These are phyloP conservation scores for Tribolium freemani DNA, from an alignment of 2,888 invertebrate species.

Conservation along the genomic window DNA sequence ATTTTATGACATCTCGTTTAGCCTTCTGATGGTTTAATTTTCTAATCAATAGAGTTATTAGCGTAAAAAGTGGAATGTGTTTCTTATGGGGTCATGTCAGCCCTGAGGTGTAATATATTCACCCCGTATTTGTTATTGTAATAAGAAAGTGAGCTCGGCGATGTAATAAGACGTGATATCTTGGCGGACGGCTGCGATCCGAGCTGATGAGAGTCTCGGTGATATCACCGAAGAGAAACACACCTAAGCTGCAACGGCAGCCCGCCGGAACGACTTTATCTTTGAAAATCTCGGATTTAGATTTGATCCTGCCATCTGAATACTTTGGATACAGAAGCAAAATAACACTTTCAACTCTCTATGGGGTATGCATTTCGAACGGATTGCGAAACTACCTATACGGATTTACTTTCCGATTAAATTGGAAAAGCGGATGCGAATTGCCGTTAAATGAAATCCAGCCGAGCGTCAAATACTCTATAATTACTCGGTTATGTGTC, in stretches of 20 bases:
- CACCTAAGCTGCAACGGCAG: slow-evolving; percentile 48
- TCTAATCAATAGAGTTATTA: slow-evolving; percentile 27
- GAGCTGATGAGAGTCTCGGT: slow-evolving; percentile 47
- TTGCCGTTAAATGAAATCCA: slow-evolving; percentile 16
- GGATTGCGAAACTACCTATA: slow-evolving; percentile 39
- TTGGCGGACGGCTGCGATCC: slow-evolving; percentile 27
- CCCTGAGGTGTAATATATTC: slow-evolving; percentile 38
- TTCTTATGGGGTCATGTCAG: slow-evolving; percentile 3
- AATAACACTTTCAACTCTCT: slow-evolving; percentile 46
- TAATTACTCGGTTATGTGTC: slow-evolving; percentile 9
- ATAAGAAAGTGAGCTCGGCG: slow-evolving; percentile 38
- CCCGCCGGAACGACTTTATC: slow-evolving; percentile 51
- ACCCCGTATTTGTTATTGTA: slow-evolving; percentile 48
- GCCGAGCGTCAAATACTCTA: slow-evolving; percentile 11
- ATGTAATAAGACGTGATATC: slow-evolving; percentile 44
- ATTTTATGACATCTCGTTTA: too few relatives aligned
- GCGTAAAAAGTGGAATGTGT: slow-evolving; percentile 29
- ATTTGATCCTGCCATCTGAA: slow-evolving; percentile 51
- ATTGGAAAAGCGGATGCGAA: slow-evolving; percentile 27
- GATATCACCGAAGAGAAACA: slow-evolving; percentile 42
- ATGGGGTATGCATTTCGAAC: slow-evolving; percentile 29
- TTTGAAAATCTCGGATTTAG: slow-evolving; percentile 51
- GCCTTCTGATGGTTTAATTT: too few relatives aligned
- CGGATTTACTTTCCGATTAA: slow-evolving; percentile 32
- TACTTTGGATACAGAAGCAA: slow-evolving; percentile 46